phyloP scores from a whole-genome alignment of 2,888 invertebrate species.

The Hesperia comma region DNA sequence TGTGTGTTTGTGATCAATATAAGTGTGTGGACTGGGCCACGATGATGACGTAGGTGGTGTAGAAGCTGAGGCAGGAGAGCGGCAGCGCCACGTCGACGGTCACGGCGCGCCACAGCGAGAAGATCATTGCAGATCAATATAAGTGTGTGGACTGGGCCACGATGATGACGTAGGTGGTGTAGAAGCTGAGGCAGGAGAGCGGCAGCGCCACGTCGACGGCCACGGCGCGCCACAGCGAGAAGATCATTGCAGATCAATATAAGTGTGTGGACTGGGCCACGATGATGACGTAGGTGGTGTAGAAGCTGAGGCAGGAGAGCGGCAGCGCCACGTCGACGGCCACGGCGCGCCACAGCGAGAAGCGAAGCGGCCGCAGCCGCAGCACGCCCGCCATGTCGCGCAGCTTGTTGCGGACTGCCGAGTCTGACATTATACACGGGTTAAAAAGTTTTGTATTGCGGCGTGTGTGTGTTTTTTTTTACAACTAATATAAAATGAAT shows the following conservation, averaged over 20 bases:
- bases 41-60: constrained; percentile 42
- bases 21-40: constrained; percentile 40
- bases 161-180: constrained; percentile 42
- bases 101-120: constrained; percentile 36
- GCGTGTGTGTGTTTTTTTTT: no score
- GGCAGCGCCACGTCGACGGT: constrained; percentile 40
- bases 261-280: constrained; percentile 40
- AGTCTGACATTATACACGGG: constrained; percentile 31
- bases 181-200: constrained; percentile 30
- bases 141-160: constrained; percentile 40
- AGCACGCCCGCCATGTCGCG: constrained; percentile 31
- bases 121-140: no score
- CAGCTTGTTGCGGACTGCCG: constrained; percentile 26
- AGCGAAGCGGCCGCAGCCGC: constrained; percentile 32
- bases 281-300: constrained; percentile 42
- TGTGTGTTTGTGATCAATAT: neutral
- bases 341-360: constrained; percentile 36
- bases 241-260: no score
- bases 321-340: constrained; percentile 40
- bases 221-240: constrained; percentile 36
- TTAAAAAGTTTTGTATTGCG: no score
- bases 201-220: constrained; percentile 40
- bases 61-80: constrained; percentile 31
- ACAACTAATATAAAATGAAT: no score
- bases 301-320: constrained; percentile 30